Percentiles rank a stretch among this genome's conserved stretches.
phyloP scores from a whole-genome alignment of 2,797 vertebrate genomes.

The Onychomys leucogaster region DNA sequence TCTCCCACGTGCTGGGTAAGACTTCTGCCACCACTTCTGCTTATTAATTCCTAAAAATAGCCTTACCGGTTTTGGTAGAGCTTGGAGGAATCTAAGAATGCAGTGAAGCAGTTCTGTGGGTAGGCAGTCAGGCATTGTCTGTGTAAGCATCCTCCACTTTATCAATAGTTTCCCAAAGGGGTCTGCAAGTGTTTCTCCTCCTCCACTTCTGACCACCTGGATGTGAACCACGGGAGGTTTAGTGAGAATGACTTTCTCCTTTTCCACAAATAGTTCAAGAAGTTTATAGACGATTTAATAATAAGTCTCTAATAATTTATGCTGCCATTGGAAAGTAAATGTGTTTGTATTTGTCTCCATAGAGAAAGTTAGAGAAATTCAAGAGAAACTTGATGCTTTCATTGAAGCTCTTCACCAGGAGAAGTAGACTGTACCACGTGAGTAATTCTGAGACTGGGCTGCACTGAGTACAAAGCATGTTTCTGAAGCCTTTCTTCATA shows the following conservation, averaged over 20 bases:
- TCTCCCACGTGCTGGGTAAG: background rate
- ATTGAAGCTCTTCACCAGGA: conserved; percentile 99
- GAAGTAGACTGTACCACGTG: conserved; percentile 89
- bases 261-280: conserved; percentile 17
- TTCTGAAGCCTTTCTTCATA: background rate
- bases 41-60: background rate
- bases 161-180: background rate
- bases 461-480: background rate
- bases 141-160: background rate
- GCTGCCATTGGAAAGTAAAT: conserved; percentile 51
- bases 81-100: background rate
- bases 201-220: background rate
- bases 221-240: background rate
- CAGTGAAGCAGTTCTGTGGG: conserved; percentile 27
- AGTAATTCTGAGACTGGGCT: conserved; percentile 16
- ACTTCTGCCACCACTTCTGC: background rate
- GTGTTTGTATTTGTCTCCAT: conserved; percentile 68
- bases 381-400: conserved; percentile 99
- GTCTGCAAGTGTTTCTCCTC: background rate
- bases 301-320: conserved; percentile 7
- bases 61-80: background rate
- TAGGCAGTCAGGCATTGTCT: background rate
- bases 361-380: conserved; percentile 99
- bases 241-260: background rate
- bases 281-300: background rate